Conservation (phyloP, 2,113 vertebrate species). For the Ammodytes marinus region DNA sequence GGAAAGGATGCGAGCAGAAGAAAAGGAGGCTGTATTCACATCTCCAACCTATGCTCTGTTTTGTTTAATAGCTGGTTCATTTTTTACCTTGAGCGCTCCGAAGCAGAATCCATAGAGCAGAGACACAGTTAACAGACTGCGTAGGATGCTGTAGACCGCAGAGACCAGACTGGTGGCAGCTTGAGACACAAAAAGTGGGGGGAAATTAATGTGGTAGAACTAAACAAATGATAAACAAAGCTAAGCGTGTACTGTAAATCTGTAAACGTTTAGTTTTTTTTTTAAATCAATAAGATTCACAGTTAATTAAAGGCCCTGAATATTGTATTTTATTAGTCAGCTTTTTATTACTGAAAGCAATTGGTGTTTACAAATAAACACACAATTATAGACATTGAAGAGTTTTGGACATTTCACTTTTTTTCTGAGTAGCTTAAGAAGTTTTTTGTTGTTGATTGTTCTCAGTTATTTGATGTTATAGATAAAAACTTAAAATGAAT, state of each 20-base stretch:
- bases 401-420: not conserved
- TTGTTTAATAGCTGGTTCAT: not conserved
- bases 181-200: slow-evolving; percentile 71
- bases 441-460: no score
- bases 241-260: not conserved
- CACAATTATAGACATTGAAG: not conserved
- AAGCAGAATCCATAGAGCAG: slow-evolving; percentile 93
- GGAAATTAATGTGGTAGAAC: not conserved
- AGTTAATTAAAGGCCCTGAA: not conserved
- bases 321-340: not conserved
- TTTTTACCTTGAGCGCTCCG: slow-evolving; percentile 91
- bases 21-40: not conserved
- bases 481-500: not conserved
- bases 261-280: not conserved
- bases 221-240: not conserved
- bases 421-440: no score
- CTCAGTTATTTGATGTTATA: not conserved
- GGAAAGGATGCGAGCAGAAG: not conserved
- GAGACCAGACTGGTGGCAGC: slow-evolving; percentile 92
- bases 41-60: not conserved
- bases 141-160: slow-evolving; percentile 90
- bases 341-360: not conserved
- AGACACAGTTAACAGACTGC: slow-evolving; percentile 86
- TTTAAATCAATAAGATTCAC: not conserved
- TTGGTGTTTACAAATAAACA: not conserved